Conservation (phyloP, 2,113 vertebrate species). For the Pomatorhinus ruficollis region DNA sequence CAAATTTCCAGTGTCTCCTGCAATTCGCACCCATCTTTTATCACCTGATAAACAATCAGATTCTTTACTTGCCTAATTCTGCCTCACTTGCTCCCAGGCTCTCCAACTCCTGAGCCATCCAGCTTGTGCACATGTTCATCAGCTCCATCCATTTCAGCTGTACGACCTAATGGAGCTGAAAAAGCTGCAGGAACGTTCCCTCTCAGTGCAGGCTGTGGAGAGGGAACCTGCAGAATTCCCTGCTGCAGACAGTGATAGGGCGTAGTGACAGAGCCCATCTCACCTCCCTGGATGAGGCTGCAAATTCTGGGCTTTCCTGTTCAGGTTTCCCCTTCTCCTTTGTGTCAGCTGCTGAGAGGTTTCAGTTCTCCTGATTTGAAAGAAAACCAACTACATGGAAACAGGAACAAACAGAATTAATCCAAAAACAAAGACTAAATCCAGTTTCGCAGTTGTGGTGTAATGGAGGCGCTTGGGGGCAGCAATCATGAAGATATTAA, state of each 20-base stretch:
- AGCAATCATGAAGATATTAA: background rate
- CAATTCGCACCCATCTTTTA: constrained; percentile 51
- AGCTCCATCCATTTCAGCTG: constrained; percentile 40
- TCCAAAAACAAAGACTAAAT: background rate
- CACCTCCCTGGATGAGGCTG: background rate
- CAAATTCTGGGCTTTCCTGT: background rate
- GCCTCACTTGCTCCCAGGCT: constrained; percentile 32
- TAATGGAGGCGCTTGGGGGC: background rate
- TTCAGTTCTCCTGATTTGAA: background rate
- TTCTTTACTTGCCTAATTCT: constrained; percentile 25
- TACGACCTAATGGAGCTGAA: background rate
- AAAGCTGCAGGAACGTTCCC: background rate
- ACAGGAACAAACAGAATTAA: background rate
- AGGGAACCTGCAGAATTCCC: background rate
- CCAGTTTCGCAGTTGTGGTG: background rate
- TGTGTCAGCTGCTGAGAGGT: rapidly evolving
- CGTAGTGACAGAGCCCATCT: background rate
- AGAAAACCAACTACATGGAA: background rate
- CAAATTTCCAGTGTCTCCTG: constrained; percentile 24
- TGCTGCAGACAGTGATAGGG: background rate
- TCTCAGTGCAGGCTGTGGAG: background rate
- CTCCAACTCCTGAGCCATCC: constrained; percentile 41
- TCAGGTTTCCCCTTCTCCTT: background rate
- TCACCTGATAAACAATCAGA: constrained; percentile 51
- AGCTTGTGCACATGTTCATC: constrained; percentile 17